Percentiles rank a stretch among this genome's conserved stretches.
These are phyloP conservation scores for Chromoteleia sp. DNA, from an alignment of 2,888 invertebrate genomes.

Conservation along the genomic window DNA sequence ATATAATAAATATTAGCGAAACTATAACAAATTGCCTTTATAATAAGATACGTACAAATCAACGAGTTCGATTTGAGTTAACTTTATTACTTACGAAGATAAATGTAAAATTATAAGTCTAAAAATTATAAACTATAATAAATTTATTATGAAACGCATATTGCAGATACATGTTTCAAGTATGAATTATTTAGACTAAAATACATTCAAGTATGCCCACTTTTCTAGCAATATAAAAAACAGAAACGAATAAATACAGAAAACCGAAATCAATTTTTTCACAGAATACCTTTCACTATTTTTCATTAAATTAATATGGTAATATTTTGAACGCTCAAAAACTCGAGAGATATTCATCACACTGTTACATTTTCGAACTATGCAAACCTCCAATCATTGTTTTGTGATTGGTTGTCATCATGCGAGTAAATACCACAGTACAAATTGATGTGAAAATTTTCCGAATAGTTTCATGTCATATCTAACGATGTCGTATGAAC, in stretches of 20 bases:
- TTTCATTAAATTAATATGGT: slow-evolving; percentile 59
- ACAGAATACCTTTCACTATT: slow-evolving; percentile 26
- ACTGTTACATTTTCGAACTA: slow-evolving; percentile 63
- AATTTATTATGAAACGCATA: no score
- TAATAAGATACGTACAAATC: no score
- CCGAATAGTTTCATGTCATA: slow-evolving; percentile 69
- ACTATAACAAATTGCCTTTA: no score
- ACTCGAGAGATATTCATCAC: slow-evolving; percentile 60
- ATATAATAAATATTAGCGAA: no score
- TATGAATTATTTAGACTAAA: background rate
- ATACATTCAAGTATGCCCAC: background rate
- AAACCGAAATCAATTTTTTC: slow-evolving; percentile 32
- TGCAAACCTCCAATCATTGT: slow-evolving; percentile 67
- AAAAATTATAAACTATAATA: no score
- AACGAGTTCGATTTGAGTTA: no score
- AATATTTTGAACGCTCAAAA: slow-evolving; percentile 53
- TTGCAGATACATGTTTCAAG: background rate
- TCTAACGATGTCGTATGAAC: slow-evolving; percentile 66
- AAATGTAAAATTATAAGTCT: no score
- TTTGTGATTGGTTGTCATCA: slow-evolving; percentile 68
- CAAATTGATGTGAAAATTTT: slow-evolving; percentile 69
- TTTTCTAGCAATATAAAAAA: slow-evolving; percentile 22
- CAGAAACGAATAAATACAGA: slow-evolving; percentile 26
- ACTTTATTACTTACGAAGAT: no score
- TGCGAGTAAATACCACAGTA: slow-evolving; percentile 67